Evolutionary conservation across 1,140 invertebrate species (phyloP).

Genomic region (Dendrolimus punctatus): DNA sequence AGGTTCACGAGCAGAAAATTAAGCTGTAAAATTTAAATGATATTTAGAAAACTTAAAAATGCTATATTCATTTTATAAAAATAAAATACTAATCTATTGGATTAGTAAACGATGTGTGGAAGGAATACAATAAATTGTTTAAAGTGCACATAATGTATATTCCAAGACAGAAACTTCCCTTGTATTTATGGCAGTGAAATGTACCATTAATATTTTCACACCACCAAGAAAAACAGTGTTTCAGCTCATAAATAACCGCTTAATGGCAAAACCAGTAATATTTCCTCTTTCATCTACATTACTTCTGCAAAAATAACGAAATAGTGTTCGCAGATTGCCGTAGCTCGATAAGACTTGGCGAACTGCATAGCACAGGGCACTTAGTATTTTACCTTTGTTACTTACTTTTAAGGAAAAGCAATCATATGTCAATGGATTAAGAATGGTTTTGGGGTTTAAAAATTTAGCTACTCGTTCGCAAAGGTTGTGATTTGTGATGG

Average conservation of each 20-base stretch:
- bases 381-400: slow-evolving; percentile 36
- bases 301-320: slow-evolving; percentile 57
- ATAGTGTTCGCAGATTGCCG: slow-evolving; percentile 44
- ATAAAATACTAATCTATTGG: too few species aligned
- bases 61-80: too few species aligned
- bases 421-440: slow-evolving; percentile 29
- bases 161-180: slow-evolving; percentile 2
- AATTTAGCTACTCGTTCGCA: slow-evolving; percentile 23
- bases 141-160: background rate
- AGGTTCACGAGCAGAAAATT: too few species aligned
- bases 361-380: slow-evolving; percentile 45
- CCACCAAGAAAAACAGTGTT: slow-evolving; percentile 30
- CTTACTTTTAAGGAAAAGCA: slow-evolving; percentile 27
- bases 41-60: too few species aligned
- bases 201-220: slow-evolving; percentile 42
- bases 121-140: background rate
- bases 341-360: slow-evolving; percentile 34
- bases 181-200: slow-evolving; percentile 17
- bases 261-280: slow-evolving; percentile 43
- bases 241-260: slow-evolving; percentile 30
- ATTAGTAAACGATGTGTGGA: too few species aligned
- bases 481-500: slow-evolving; percentile 39
- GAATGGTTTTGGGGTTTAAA: slow-evolving; percentile 27
- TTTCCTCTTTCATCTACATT: slow-evolving; percentile 50
- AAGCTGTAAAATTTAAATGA: too few species aligned